Conservation (phyloP, 64 coral and sea anemone species). For the Hydrozoanthus tunicans region DNA sequence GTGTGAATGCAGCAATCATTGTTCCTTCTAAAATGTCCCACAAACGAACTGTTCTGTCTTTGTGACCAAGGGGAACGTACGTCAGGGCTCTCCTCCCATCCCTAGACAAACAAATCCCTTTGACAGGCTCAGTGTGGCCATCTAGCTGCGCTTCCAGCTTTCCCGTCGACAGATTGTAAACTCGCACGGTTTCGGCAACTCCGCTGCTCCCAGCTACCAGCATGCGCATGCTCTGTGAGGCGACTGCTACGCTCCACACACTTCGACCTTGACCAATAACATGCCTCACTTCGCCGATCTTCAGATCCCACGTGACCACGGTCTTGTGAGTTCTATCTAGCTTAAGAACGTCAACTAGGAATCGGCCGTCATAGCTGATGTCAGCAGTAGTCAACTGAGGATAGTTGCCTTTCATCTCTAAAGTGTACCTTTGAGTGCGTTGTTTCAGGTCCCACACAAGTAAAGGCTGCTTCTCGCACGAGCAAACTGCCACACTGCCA, state of each 20-base stretch:
- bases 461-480: constrained; percentile 87
- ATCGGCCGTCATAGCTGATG: constrained; percentile 85
- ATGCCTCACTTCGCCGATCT: constrained; percentile 85
- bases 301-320: constrained; percentile 91
- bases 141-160: constrained; percentile 67
- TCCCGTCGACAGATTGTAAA: constrained; percentile 69
- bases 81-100: constrained; percentile 84
- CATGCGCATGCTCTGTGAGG: constrained; percentile 88
- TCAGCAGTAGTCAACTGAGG: constrained; percentile 88
- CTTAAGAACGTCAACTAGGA: constrained; percentile 88
- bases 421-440: constrained; percentile 49
- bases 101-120: constrained; percentile 76
- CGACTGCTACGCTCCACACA: constrained; percentile 82
- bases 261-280: constrained; percentile 89
- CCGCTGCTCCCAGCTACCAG: constrained; percentile 80
- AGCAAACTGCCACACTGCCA: constrained; percentile 77
- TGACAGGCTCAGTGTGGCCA: constrained; percentile 81
- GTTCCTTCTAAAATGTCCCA: constrained; percentile 83
- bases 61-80: constrained; percentile 71
- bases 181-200: constrained; percentile 66
- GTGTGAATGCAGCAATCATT: constrained; percentile 90
- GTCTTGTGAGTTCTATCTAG: constrained; percentile 84
- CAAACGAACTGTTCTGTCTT: constrained; percentile 82
- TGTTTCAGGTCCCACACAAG: constrained; percentile 87
- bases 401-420: constrained; percentile 81